Conservation (phyloP, 1,140 invertebrate genomes). For the Lanistes nyassanus region DNA sequence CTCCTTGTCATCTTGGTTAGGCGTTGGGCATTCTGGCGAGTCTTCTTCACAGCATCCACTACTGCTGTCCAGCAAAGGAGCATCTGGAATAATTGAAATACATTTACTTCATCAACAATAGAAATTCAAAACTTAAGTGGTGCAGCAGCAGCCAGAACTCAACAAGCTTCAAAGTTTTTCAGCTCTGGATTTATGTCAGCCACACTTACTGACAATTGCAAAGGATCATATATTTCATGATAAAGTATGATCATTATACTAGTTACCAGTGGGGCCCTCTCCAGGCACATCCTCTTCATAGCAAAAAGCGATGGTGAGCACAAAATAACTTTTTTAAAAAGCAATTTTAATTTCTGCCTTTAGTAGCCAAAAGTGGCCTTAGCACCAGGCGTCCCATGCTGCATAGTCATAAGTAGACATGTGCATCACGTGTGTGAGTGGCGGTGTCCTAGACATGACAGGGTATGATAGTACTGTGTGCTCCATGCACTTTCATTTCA, state of each 20-base stretch:
- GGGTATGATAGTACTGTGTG: no score
- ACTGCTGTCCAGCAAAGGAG: conserved; percentile 28
- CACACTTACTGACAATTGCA: background rate
- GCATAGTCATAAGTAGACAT: no score
- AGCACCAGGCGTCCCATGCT: no score
- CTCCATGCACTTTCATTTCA: no score
- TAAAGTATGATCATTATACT: background rate
- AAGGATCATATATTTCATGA: background rate
- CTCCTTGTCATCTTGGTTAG: conserved; percentile 26
- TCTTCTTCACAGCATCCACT: conserved; percentile 21
- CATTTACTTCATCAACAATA: background rate
- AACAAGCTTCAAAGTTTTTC: no score
- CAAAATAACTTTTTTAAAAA: no score
- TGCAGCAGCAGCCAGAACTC: background rate
- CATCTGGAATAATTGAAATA: conserved; percentile 15
- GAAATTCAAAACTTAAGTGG: background rate
- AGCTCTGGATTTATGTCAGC: background rate
- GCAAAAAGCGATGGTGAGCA: no score
- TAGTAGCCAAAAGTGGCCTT: no score
- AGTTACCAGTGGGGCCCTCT: no score
- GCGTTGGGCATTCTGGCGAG: conserved; percentile 18
- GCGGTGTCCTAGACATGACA: no score
- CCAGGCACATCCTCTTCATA: background rate
- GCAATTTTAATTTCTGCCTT: no score
- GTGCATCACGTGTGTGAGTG: no score